Percentiles rank a stretch among this genome's conserved stretches.
Conservation (phyloP, 2,797 vertebrate species). For the Rhynchonycteris naso region DNA sequence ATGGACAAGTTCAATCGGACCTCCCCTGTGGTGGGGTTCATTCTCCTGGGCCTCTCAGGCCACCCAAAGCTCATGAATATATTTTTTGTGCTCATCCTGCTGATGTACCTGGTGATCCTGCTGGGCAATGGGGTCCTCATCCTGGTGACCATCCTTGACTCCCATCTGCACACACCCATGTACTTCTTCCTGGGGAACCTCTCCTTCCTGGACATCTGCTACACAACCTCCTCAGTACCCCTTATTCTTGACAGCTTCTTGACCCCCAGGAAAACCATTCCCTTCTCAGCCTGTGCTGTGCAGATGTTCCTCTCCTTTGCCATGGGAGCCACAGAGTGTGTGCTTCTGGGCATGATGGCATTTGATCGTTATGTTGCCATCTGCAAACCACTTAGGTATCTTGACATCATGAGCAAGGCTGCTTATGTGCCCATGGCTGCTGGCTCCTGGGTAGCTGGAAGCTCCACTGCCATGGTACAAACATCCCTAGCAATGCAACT, state of each 20-base stretch:
- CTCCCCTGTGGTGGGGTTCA: neutral
- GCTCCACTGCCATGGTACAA: neutral
- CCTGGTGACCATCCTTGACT: slow-evolving; percentile 40
- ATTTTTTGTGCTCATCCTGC: slow-evolving; percentile 67
- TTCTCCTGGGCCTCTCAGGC: slow-evolving; percentile 64
- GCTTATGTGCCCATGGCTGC: slow-evolving; percentile 41
- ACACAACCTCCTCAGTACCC: slow-evolving; percentile 60
- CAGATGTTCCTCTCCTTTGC: slow-evolving; percentile 76
- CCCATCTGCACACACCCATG: slow-evolving; percentile 58
- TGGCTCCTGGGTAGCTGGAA: slow-evolving; percentile 44
- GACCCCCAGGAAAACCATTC: slow-evolving; percentile 49
- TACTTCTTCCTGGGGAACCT: slow-evolving; percentile 78
- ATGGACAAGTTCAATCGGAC: slow-evolving; percentile 52
- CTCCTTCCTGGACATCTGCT: slow-evolving; percentile 77
- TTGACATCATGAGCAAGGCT: slow-evolving; percentile 44
- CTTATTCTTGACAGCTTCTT: slow-evolving; percentile 60
- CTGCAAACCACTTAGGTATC: slow-evolving; percentile 67
- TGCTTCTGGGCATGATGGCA: slow-evolving; percentile 59
- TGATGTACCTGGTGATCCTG: slow-evolving; percentile 67
- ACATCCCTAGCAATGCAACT: neutral
- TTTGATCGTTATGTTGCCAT: slow-evolving; percentile 70
- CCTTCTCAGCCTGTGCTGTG: slow-evolving; percentile 19
- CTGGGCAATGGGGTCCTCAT: slow-evolving; percentile 72
- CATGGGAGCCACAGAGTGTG: slow-evolving; percentile 66
- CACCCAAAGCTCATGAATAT: slow-evolving; percentile 54